phyloP scores from a whole-genome alignment of 37 sponge, comb jelly and placozoan genomes.

The Amphimedon queenslandica region DNA sequence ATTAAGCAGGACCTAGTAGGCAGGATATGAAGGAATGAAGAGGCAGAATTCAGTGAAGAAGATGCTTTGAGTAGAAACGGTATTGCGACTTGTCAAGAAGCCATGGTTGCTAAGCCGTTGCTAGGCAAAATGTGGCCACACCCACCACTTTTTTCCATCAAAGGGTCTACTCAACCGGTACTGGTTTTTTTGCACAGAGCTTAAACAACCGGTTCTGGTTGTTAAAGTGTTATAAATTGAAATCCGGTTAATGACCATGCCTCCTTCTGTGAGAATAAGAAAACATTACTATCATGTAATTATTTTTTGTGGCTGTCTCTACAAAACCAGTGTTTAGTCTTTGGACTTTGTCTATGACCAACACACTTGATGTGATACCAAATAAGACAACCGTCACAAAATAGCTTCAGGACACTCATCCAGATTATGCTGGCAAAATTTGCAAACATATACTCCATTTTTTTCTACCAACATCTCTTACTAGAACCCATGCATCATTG shows the following conservation, averaged over 20 bases:
- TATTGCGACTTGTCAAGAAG: too few relatives aligned
- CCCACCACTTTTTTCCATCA: too few relatives aligned
- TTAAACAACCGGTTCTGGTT: not conserved
- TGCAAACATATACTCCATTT: too few relatives aligned
- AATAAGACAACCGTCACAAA: not conserved
- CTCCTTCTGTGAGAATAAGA: not conserved
- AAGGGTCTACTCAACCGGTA: not conserved
- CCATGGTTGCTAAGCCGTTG: too few relatives aligned
- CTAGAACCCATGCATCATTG: not conserved
- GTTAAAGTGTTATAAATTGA: not conserved
- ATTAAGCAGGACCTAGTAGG: too few relatives aligned
- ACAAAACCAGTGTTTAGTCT: constrained; percentile 4
- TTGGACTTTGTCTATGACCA: not conserved
- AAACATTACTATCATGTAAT: not conserved
- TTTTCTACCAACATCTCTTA: too few relatives aligned
- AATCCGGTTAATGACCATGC: not conserved
- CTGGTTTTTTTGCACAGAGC: not conserved
- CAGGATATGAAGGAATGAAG: too few relatives aligned
- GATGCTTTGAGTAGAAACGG: too few relatives aligned
- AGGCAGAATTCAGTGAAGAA: too few relatives aligned
- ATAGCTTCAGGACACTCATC: not conserved
- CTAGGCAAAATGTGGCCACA: too few relatives aligned
- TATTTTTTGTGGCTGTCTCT: not conserved
- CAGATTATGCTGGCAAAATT: not conserved
- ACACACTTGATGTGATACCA: constrained; percentile 7